phyloP scores from a whole-genome alignment of 2,797 vertebrate genomes.

The Nannoperca obscura region DNA sequence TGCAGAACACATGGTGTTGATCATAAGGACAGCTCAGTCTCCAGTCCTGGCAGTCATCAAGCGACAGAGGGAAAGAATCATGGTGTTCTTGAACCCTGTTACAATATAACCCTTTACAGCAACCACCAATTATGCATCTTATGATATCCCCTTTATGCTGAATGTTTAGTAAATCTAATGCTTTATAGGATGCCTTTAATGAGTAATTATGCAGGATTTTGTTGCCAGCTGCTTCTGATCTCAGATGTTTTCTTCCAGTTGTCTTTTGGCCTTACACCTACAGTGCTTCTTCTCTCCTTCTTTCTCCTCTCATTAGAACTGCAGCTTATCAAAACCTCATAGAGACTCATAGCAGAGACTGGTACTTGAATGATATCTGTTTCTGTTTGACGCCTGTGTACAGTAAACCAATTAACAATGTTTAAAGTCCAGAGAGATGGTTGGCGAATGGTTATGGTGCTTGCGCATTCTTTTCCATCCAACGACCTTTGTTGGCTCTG shows the following conservation, averaged over 20 bases:
- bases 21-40: slow-evolving; percentile 69
- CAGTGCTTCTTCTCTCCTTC: not conserved
- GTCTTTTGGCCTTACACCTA: not conserved
- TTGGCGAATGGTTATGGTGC: no score
- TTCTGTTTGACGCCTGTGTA: slow-evolving; percentile 47
- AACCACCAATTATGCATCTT: slow-evolving; percentile 51
- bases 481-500: no score
- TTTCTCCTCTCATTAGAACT: slow-evolving; percentile 27
- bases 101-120: slow-evolving; percentile 56
- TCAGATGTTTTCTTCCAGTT: not conserved
- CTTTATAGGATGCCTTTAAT: not conserved
- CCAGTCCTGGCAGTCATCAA: slow-evolving; percentile 64
- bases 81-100: slow-evolving; percentile 57
- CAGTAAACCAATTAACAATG: slow-evolving; percentile 70
- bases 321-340: slow-evolving; percentile 29
- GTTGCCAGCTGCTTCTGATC: not conserved
- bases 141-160: slow-evolving; percentile 1
- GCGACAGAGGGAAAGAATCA: slow-evolving; percentile 72
- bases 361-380: slow-evolving; percentile 26
- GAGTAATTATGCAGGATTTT: not conserved
- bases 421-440: slow-evolving; percentile 56
- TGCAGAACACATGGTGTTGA: slow-evolving; percentile 77
- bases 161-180: slow-evolving; percentile 25
- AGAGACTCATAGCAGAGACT: slow-evolving; percentile 13
- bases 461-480: no score